A percentile compares a stretch with the other conserved stretches of the same genome.
phyloP scores from a whole-genome alignment of 2,797 vertebrate species.

The Kryptolebias ocellatus region DNA sequence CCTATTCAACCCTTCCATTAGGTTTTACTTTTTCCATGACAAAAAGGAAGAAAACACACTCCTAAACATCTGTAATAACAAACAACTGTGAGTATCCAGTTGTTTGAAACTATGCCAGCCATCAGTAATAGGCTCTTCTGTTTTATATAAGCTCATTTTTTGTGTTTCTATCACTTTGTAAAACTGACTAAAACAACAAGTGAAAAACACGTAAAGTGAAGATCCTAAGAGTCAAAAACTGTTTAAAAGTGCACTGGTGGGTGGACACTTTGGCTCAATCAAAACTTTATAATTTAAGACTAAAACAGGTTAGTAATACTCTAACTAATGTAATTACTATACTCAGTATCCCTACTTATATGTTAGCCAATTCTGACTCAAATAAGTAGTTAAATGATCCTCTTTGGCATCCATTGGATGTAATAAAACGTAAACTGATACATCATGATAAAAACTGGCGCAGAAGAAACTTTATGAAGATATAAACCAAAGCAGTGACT shows the following conservation, averaged over 20 bases:
- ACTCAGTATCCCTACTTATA: slow-evolving; percentile 30
- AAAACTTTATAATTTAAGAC: slow-evolving; percentile 36
- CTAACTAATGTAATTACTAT: slow-evolving; percentile 31
- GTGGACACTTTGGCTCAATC: slow-evolving; percentile 13
- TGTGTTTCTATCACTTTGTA: neutral
- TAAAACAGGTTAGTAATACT: slow-evolving; percentile 44
- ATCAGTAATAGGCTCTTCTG: neutral
- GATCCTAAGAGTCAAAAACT: no score
- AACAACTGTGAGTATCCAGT: neutral
- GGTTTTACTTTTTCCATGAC: slow-evolving; percentile 11
- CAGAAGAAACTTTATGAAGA: slow-evolving; percentile 49
- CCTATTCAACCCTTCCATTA: neutral
- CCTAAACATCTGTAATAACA: neutral
- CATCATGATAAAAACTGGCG: slow-evolving; percentile 16
- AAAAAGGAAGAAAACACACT: neutral
- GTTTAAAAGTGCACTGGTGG: neutral
- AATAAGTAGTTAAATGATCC: slow-evolving; percentile 42
- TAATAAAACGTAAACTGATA: slow-evolving; percentile 40
- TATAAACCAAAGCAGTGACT: slow-evolving; percentile 25
- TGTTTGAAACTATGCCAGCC: neutral
- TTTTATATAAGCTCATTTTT: neutral
- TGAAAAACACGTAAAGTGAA: no score
- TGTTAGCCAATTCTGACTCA: slow-evolving; percentile 52
- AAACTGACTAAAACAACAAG: neutral
- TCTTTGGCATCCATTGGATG: slow-evolving; percentile 15